Conservation (phyloP, 1,140 invertebrate species). For the Temnothorax curvispinosus region DNA sequence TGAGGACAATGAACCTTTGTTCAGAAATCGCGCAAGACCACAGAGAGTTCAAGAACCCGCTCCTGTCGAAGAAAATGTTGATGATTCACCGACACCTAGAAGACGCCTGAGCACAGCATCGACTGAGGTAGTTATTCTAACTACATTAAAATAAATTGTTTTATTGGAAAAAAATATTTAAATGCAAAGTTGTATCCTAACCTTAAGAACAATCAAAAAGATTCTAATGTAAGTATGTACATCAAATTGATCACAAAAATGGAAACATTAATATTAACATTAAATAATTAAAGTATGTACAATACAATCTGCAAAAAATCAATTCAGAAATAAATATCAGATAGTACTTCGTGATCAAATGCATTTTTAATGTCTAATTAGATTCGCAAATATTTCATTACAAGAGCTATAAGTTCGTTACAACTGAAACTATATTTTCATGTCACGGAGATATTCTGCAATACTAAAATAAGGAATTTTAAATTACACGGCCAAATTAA, state of each 20-base stretch:
- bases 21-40: conserved; percentile 75
- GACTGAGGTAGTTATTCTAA: conserved; percentile 73
- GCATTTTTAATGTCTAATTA: background rate
- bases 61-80: conserved; percentile 74
- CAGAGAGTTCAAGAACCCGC: conserved; percentile 77
- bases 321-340: background rate
- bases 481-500: background rate
- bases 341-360: background rate
- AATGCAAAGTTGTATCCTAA: background rate
- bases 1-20: conserved; percentile 81
- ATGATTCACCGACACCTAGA: conserved; percentile 72
- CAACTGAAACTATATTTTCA: background rate
- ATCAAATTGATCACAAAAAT: background rate
- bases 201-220: background rate
- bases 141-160: background rate
- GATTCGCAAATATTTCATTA: background rate
- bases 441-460: background rate
- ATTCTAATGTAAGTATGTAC: background rate
- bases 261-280: background rate
- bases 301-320: background rate
- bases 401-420: background rate
- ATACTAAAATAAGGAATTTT: background rate
- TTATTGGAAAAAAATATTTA: background rate
- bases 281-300: background rate
- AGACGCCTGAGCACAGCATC: conserved; percentile 71